Evolutionary conservation across 2,888 invertebrate genomes (phyloP).

Genomic region (Zootermopsis nevadensis): DNA sequence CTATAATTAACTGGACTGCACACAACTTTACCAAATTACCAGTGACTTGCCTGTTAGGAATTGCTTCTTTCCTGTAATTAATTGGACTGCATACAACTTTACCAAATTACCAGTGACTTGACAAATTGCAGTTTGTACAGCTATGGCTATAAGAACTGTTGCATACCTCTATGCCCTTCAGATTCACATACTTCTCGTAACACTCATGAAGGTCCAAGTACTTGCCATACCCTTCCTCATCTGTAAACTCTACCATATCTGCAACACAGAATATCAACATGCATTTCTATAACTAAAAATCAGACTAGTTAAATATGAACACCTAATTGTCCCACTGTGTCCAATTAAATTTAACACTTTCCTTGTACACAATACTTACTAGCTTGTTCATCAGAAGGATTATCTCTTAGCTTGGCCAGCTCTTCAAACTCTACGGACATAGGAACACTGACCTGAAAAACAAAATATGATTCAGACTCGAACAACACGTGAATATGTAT

Average conservation of each 20-base stretch:
- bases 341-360: not conserved
- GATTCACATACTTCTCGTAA: conserved; percentile 94
- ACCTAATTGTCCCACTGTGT: no score
- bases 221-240: conserved; percentile 99
- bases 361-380: conserved; percentile 66
- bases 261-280: conserved; percentile 54
- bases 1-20: no score
- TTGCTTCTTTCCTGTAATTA: no score
- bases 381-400: conserved; percentile 86
- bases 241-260: conserved; percentile 95
- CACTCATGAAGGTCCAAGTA: conserved; percentile 97
- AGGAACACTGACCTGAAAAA: conserved; percentile 78
- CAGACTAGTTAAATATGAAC: no score
- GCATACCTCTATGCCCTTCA: conserved; percentile 92
- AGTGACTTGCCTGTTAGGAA: no score
- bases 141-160: no score
- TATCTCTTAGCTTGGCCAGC: conserved; percentile 87
- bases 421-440: conserved; percentile 99
- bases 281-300: no score
- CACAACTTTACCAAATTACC: no score
- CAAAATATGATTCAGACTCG: not conserved
- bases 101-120: no score
- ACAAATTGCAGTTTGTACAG: no score
- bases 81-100: no score
- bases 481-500: no score